Evolutionary conservation across 2,797 vertebrate species (phyloP).

Genomic region (Hippocampus kuda): DNA sequence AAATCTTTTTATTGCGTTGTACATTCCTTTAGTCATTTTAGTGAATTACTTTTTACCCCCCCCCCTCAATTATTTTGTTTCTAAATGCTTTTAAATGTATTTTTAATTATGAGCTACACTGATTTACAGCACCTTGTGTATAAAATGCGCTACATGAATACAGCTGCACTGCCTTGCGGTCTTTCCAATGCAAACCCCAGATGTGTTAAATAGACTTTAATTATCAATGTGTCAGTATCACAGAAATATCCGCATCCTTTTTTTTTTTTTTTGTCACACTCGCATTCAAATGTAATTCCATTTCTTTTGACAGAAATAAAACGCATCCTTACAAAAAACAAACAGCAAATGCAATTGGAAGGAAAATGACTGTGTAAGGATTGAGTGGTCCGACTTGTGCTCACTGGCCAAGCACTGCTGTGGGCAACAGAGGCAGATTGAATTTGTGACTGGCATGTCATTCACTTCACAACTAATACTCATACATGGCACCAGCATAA

Average conservation of each 20-base stretch:
- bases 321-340: constrained; percentile 49
- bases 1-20: too few relatives aligned
- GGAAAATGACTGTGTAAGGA: constrained; percentile 22
- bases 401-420: background rate
- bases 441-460: background rate
- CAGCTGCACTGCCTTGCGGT: background rate
- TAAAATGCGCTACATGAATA: background rate
- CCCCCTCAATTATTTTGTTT: too few relatives aligned
- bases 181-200: constrained; percentile 3
- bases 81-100: too few relatives aligned
- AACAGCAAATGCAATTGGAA: constrained; percentile 19
- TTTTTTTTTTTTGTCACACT: background rate
- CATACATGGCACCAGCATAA: background rate
- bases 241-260: constrained; percentile 4
- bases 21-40: too few relatives aligned
- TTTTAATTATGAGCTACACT: too few relatives aligned
- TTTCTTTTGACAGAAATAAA: background rate
- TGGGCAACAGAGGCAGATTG: background rate
- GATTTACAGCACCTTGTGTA: too few relatives aligned
- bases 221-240: constrained; percentile 9
- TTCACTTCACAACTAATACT: background rate
- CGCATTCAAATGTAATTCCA: background rate
- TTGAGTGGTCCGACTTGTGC: background rate
- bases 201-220: constrained; percentile 26
- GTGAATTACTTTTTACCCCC: too few relatives aligned